A percentile compares a stretch with the other conserved stretches of the same genome.
phyloP scores from a whole-genome alignment of 2,113 vertebrate species.

The Lethenteron camtschaticum region DNA sequence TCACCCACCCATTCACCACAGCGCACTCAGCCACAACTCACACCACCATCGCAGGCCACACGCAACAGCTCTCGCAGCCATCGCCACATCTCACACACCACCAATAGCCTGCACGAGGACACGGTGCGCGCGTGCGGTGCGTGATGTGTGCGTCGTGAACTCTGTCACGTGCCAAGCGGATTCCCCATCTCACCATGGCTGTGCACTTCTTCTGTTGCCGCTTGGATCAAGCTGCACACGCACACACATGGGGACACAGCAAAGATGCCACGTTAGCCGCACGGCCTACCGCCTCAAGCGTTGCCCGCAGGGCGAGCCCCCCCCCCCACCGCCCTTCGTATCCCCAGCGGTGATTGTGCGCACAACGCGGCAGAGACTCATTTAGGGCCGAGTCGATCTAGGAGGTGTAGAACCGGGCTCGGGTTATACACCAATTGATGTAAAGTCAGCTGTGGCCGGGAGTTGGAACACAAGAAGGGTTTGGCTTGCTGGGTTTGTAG shows the following conservation, averaged over 20 bases:
- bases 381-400: no score
- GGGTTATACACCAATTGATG: no score
- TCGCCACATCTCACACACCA: background rate
- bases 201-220: conserved; percentile 7
- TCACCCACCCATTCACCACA: no score
- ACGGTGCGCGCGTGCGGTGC: no score
- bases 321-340: background rate
- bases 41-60: no score
- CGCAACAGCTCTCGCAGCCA: no score
- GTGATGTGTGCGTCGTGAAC: conserved; percentile 9
- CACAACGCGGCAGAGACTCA: no score
- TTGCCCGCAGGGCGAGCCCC: background rate
- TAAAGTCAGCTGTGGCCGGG: no score
- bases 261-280: fast-evolving
- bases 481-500: no score
- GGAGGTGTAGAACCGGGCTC: no score
- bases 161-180: conserved; percentile 3
- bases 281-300: fast-evolving
- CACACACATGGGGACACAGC: background rate
- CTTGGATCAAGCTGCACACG: conserved; percentile 8
- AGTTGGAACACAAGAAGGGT: no score
- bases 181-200: conserved; percentile 16
- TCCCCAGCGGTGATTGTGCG: background rate
- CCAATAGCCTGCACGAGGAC: background rate
- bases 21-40: no score